These are phyloP conservation scores for Noctilio leporinus DNA, from an alignment of 2,113 vertebrate genomes.

Conservation along the genomic window DNA sequence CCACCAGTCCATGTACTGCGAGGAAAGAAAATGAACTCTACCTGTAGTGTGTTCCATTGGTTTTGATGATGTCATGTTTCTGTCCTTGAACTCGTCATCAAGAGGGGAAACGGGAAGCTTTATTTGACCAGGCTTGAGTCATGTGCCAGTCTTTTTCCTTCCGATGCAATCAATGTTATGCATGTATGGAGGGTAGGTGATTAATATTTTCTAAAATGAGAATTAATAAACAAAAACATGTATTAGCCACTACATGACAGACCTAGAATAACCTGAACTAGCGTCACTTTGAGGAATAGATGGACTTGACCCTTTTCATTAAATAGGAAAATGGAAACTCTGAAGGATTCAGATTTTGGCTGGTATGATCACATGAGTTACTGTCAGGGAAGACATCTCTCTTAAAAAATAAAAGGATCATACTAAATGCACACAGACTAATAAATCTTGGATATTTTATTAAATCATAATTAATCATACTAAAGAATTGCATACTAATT, in stretches of 20 bases:
- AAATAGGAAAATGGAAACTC: not conserved
- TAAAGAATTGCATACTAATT: not conserved
- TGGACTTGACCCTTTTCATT: not conserved
- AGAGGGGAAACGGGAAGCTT: not conserved
- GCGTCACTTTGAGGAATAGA: not conserved
- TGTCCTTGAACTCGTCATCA: not conserved
- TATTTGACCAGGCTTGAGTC: not conserved
- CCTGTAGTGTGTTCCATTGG: not conserved
- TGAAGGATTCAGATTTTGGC: not conserved
- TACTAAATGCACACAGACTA: not conserved
- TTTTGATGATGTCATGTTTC: not conserved
- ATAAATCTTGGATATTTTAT: not conserved
- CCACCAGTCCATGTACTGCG: not conserved
- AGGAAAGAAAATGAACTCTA: not conserved
- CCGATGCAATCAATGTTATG: not conserved
- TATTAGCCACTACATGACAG: not conserved
- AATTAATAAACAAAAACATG: not conserved
- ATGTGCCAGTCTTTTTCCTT: not conserved
- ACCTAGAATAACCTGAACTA: not conserved
- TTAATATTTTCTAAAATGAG: not conserved
- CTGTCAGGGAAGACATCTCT: not conserved
- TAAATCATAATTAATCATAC: not conserved
- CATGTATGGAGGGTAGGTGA: not conserved
- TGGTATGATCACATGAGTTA: not conserved
- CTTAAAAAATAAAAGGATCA: not conserved